Evolutionary conservation across 1,140 invertebrate species (phyloP).

Genomic region (Bicyclus anynana): DNA sequence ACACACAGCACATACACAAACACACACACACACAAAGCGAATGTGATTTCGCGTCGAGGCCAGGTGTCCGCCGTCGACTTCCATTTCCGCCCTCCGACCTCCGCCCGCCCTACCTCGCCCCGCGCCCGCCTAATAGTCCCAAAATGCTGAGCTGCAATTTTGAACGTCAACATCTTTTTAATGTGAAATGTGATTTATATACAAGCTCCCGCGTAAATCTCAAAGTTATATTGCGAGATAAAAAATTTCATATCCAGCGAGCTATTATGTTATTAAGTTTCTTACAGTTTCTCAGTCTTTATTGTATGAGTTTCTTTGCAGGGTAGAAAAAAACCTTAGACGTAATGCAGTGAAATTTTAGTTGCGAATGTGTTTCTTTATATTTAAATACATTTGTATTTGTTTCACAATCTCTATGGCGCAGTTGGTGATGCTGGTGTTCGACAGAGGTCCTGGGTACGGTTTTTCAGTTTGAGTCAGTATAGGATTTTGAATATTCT

Average conservation of each 20-base stretch:
- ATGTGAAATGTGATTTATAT: constrained; percentile 3
- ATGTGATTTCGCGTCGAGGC: constrained; percentile 17
- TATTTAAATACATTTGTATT: too few species aligned
- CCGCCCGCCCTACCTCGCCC: background rate
- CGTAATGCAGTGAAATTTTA: too few species aligned
- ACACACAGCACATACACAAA: background rate
- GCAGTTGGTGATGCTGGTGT: too few species aligned
- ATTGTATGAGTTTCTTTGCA: background rate
- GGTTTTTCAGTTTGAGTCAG: too few species aligned
- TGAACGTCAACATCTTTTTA: constrained; percentile 6
- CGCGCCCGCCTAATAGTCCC: background rate
- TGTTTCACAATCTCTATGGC: too few species aligned
- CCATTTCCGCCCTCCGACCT: constrained; percentile 16
- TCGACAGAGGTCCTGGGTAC: too few species aligned
- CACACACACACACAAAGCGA: constrained; percentile 1
- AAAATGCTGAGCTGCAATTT: constrained; percentile 3
- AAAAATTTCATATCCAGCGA: background rate
- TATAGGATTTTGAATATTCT: too few species aligned
- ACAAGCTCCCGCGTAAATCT: background rate
- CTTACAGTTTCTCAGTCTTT: background rate
- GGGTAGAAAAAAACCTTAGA: too few species aligned
- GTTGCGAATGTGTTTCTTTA: too few species aligned
- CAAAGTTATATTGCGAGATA: background rate
- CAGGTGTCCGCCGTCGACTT: constrained; percentile 21
- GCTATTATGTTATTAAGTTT: background rate